These are phyloP conservation scores for Pelochelys cantorii DNA, from an alignment of 2,797 vertebrate species.

Conservation along the genomic window DNA sequence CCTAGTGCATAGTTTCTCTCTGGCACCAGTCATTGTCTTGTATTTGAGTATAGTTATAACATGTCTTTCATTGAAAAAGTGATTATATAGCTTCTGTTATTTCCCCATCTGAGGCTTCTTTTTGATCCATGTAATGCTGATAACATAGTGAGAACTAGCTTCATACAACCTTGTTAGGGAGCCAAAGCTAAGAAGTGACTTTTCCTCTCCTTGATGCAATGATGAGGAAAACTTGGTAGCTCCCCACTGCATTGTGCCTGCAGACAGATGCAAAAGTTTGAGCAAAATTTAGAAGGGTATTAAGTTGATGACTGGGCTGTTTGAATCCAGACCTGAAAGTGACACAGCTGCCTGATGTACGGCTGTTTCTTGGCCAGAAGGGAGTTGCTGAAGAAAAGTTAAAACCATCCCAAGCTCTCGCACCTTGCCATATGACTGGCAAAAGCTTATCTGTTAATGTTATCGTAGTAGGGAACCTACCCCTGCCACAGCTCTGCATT, in stretches of 20 bases:
- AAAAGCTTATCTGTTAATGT: too few species aligned
- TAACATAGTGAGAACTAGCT: background rate
- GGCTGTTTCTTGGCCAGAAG: background rate
- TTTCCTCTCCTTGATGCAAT: background rate
- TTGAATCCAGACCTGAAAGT: background rate
- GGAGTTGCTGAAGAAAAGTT: background rate
- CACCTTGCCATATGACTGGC: background rate
- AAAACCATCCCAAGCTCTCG: background rate
- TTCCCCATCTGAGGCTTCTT: background rate
- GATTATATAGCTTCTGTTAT: background rate
- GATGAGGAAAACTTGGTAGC: background rate
- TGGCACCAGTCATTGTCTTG: background rate
- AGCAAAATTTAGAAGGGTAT: background rate
- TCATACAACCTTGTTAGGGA: background rate
- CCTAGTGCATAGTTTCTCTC: background rate
- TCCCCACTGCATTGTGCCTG: background rate
- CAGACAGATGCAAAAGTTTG: background rate
- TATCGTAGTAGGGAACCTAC: too few species aligned
- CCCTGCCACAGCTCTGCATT: too few species aligned
- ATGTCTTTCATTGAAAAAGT: background rate
- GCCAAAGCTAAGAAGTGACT: background rate
- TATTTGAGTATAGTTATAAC: accelerated
- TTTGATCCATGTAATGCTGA: background rate
- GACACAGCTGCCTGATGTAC: background rate
- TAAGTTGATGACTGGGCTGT: background rate